Evolutionary conservation across 2,797 vertebrate species (phyloP).

Genomic region (Rhodeus uyekii): DNA sequence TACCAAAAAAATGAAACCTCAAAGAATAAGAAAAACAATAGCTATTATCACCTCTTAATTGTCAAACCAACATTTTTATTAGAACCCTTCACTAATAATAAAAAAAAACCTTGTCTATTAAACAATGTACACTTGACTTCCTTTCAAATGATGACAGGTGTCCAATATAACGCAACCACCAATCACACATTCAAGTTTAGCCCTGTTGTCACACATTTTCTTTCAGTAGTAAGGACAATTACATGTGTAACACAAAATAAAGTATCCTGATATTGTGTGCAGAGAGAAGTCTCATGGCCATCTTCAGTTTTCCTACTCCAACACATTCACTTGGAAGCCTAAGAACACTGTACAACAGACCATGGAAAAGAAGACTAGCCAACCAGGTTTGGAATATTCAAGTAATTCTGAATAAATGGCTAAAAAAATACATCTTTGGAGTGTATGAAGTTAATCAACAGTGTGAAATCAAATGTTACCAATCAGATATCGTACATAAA

Average conservation of each 20-base stretch:
- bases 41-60: neutral
- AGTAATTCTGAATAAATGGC: constrained; percentile 75
- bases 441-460: constrained; percentile 65
- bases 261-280: constrained; percentile 67
- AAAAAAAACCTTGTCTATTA: constrained; percentile 52
- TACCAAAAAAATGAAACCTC: constrained; percentile 68
- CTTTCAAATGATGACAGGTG: neutral
- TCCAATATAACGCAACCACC: neutral
- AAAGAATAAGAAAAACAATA: constrained; percentile 7
- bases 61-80: neutral
- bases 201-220: constrained; percentile 41
- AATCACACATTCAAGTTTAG: constrained; percentile 51
- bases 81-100: neutral
- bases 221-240: constrained; percentile 54
- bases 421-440: constrained; percentile 65
- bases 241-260: constrained; percentile 52
- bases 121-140: neutral
- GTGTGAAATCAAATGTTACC: constrained; percentile 32
- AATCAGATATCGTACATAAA: neutral
- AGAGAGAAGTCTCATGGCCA: constrained; percentile 57
- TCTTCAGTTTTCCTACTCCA: constrained; percentile 65
- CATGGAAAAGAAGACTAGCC: constrained; percentile 65
- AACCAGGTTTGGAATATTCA: constrained; percentile 73
- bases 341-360: constrained; percentile 62
- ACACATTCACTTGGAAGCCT: constrained; percentile 71